Evolutionary conservation across 2,888 invertebrate species (phyloP), one percentile per base, ranked within the genome.

Genomic region (Ctena decussata): DNA sequence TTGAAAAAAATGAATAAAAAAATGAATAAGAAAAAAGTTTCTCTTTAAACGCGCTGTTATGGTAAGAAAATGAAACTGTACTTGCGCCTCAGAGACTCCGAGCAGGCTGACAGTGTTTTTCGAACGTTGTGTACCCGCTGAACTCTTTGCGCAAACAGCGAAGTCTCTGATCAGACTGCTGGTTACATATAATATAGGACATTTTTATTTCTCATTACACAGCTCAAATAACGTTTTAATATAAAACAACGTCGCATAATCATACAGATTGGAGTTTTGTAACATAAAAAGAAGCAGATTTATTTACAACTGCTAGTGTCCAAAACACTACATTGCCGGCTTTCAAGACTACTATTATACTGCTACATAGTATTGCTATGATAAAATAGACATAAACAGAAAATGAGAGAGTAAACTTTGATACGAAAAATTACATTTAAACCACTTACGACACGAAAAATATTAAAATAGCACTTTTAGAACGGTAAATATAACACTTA

Each of bases 241-340:
- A 65, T 65, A 65, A 65, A 65, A 65, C 65, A 65, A 65, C 65
- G 11, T 35, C 18, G 18, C 35, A 1, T 32, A 65, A 65, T 65
- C 65, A 5, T 65, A 65, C 65, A 1, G 65, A 65, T 65, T 65
- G 65, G 24, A 24, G 32, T 65, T 65, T 30, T 46, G 6, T 46
- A 24, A 57, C 57, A 57, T 5, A 57, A 27, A 24, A 57, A 27
- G 27, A 27, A 8, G 24, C 27, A 57, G 27, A 27, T 8, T 27
- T 57, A 27, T 27, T 57, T 57, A 27, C 57, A 27, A 27, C 27
- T 57, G 3, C 46, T 18, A 3, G 46, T 18, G 32, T 65, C 65
- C 65, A 65, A 35, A 65, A 65, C 65, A 65, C 65, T 65, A 35
- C 65, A 65, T 65, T 65, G 65, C 65, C 65, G 65, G 65, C 35